These are phyloP conservation scores for Venusia cambrica DNA, from an alignment of 2,888 invertebrate species.

Conservation along the genomic window DNA sequence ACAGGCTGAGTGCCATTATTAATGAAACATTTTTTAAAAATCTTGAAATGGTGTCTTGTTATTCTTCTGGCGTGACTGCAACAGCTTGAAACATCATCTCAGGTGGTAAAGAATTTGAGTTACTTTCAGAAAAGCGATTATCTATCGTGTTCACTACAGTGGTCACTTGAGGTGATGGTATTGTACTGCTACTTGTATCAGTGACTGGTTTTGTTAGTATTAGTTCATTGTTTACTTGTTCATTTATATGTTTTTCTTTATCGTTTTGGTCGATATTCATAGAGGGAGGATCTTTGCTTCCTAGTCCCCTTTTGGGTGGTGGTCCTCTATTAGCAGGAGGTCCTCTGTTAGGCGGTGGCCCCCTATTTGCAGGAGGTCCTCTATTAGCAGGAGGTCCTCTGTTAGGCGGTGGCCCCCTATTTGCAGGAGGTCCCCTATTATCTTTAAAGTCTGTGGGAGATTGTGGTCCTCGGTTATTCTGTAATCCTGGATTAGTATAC, in stretches of 20 bases:
- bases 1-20: no score
- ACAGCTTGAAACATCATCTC: constrained; percentile 41
- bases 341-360: constrained; percentile 22
- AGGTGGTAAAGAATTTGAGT: constrained; percentile 21
- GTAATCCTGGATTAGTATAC: constrained; percentile 9
- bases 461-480: constrained; percentile 6
- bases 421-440: constrained; percentile 12
- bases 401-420: constrained; percentile 19
- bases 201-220: constrained; percentile 5
- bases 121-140: constrained; percentile 13
- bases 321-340: constrained; percentile 21
- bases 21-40: no score
- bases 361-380: constrained; percentile 23
- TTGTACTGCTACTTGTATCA: constrained; percentile 4
- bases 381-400: constrained; percentile 18
- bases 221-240: constrained; percentile 3
- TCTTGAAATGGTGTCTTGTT: no score
- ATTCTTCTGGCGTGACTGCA: constrained; percentile 45
- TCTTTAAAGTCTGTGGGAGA: no score
- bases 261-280: constrained; percentile 15
- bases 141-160: not conserved
- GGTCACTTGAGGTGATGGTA: constrained; percentile 1
- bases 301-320: constrained; percentile 21
- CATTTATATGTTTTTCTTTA: constrained; percentile 8
- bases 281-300: constrained; percentile 18